Base-by-base conservation (phyloP, 2,113 vertebrate species). In the Rhipidura dahli region DNA sequence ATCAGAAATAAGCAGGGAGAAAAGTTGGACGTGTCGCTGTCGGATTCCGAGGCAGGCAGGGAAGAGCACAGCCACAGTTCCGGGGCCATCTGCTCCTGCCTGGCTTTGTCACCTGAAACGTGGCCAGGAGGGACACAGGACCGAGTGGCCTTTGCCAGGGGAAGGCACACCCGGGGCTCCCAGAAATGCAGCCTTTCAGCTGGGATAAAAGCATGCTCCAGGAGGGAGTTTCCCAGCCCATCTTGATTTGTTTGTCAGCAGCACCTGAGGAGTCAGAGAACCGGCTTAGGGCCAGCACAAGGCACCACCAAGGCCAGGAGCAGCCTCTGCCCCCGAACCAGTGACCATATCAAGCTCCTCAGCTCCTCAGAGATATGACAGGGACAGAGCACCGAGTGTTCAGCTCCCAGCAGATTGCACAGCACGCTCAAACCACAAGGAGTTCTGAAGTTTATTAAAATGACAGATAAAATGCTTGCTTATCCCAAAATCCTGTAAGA, bases 331-430 rank as follows among this genome's bases (percentile, higher is more conserved):
- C 35, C 33, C 11, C 2, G 10, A 56, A 42, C 2, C 4, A 47
- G 57, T 0, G 8, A 35, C 42, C n/a, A 1, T 8, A 30, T 0
- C 0, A 0, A 54, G 69, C 53, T 47, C 57, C 71, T 70, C 1
- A 2, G 51, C 76, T 71, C 56, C 56, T 27, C 39, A 45, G 1
- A 22, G 49, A 14, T 1, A 2, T 3, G 39, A 30, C 21, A 19
- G 27, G 61, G 54, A 26, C 60, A 87, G 31, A 24, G 21, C 11
- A 44, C 11, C 10, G 6, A 11, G 44, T 28, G 23, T 14, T 35
- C 33, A 64, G 39, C 19, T 78, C 50, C 37, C 39, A 73, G 7
- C 15, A 21, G n/a, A 31, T n/a, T 26, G 68, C 65, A 19, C 60
- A 37, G 72, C 45, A 39, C 11, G 5, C 51, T 71, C 44, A 47